Evolutionary conservation across 2,113 vertebrate genomes (phyloP), one percentile per base, ranked within the genome.

Genomic region (Anser cygnoides): DNA sequence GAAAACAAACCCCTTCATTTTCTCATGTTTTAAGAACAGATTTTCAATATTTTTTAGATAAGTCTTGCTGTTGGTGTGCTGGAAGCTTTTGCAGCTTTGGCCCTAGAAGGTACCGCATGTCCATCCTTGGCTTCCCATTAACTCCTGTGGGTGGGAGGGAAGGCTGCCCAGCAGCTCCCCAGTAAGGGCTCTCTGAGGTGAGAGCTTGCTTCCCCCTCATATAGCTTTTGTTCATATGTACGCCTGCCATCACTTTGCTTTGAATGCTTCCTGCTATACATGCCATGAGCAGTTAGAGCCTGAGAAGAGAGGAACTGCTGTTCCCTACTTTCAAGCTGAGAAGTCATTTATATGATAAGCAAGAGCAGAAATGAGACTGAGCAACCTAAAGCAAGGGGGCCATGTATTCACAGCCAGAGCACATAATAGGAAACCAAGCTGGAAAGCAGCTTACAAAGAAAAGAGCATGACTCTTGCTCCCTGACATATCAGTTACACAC

Each of bases 361-460:
- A 80, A 78, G 50, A 87, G 22, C 5, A 88, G 74, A 63, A 57
- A 16, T 74, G 75, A 91, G 44, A 76, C 46, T n/a, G 14, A 94
- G 50, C 31, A 77, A 37, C 19, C 13, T 39, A 41, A 88, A 86
- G 66, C 26, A 50, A 66, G 44, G 19, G 19, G 44, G 6, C 35
- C 8, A 0, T 17, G 33, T 29, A 57, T 12, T 66, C 70, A 58
- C 77, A 79, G 62, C 29, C 21, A 1, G 68, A 83, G n/a, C 6
- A 5, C 66, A 55, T 35, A 84, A 58, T 43, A 73, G 87, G 79
- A 95, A 86, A 79, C 31, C 35, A 90, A 41, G 72, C 59, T 63
- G 84, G 35, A 88, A 94, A 92, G 66, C 55, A 92, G 29, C 18
- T 77, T 49, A 54, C n/a, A 25, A 25, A 65, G 91, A 65, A 74